Evolutionary conservation across 2,888 invertebrate genomes (phyloP).

Genomic region (Prosopocoilus inquinatus): DNA sequence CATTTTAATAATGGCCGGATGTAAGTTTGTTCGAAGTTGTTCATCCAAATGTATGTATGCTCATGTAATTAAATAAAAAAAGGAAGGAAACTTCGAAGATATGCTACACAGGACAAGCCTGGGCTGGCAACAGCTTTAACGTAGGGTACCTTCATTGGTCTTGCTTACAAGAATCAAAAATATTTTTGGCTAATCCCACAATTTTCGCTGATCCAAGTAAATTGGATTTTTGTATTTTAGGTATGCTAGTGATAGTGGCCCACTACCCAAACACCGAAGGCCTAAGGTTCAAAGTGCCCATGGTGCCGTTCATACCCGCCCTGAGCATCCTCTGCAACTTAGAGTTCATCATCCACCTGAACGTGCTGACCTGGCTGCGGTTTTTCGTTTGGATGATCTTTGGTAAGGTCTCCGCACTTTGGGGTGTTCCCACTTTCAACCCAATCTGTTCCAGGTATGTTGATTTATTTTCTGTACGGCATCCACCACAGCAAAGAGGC

Average conservation of each 20-base stretch:
- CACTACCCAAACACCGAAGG: slow-evolving; percentile 72
- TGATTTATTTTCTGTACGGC: slow-evolving; percentile 81
- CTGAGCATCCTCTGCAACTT: slow-evolving; percentile 79
- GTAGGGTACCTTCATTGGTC: too few relatives aligned
- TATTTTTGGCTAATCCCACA: neutral
- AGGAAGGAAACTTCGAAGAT: too few relatives aligned
- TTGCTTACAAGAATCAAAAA: too few relatives aligned
- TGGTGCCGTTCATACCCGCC: slow-evolving; percentile 77
- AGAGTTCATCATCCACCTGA: slow-evolving; percentile 79
- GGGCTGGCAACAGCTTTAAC: too few relatives aligned
- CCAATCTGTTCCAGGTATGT: slow-evolving; percentile 57
- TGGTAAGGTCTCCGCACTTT: slow-evolving; percentile 54
- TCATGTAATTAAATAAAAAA: too few relatives aligned
- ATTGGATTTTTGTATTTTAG: slow-evolving; percentile 43
- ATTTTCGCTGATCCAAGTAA: neutral
- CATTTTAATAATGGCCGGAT: slow-evolving; percentile 60
- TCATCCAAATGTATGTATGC: too few relatives aligned
- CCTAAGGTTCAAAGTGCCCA: slow-evolving; percentile 74
- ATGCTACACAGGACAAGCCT: too few relatives aligned
- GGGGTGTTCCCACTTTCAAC: neutral
- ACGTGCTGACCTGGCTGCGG: slow-evolving; percentile 77
- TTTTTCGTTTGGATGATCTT: slow-evolving; percentile 85
- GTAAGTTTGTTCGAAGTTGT: slow-evolving; percentile 50
- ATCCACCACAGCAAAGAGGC: slow-evolving; percentile 83
- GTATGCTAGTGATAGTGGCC: slow-evolving; percentile 66